Base-by-base conservation (phyloP, 2,888 invertebrate species). In the Brachyopa scutellaris region DNA sequence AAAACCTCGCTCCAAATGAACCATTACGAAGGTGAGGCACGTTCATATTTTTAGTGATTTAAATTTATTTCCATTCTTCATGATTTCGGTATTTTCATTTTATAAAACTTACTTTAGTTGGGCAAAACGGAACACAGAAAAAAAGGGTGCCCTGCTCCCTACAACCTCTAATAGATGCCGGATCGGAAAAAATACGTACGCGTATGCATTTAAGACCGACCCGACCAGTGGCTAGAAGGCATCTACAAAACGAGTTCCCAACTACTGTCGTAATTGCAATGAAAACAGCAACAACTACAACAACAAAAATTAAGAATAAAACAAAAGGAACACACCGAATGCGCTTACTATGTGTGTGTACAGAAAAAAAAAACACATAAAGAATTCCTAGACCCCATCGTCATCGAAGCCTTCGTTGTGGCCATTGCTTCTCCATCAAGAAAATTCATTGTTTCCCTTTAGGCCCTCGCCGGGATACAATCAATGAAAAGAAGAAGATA, bases 361-460 rank as follows among this genome's bases (percentile, higher is more conserved):
- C 5, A 26, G 13, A 21, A 17, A 45, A 5, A 15, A 31, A 31
- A 53, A 19, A 33, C 1, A 55, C 13, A 26, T 40, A 31, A 36
- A 15, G 6, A 47, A 62, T 33, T 38, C 62, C 62, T 53, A 73
- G 59, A 55, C 59, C 57, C 64, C 57, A 47, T 55, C 51, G 51
- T 45, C 62, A 23, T 62, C 57, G 21, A 23, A 15, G 2, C 45
- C 23, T 17, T 49, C 49, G 8, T 29, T 29, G 19, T 33, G 9
- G 61, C 9, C 11, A 15, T 19, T 45, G 15, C 67, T 40, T 36
- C 66, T 55, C 45, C 67, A 69, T 76, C 76, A 76, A 59, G 57
- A 70, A 76, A 64, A 70, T 70, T 76, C 70, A 76, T 82, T 82
- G 80, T 82, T 82, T 82, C 70, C 64, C 76, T 80, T 76, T 31